These are phyloP conservation scores for Zaprionus tsacasi DNA, from an alignment of 1,140 invertebrate genomes.

Conservation along the genomic window DNA sequence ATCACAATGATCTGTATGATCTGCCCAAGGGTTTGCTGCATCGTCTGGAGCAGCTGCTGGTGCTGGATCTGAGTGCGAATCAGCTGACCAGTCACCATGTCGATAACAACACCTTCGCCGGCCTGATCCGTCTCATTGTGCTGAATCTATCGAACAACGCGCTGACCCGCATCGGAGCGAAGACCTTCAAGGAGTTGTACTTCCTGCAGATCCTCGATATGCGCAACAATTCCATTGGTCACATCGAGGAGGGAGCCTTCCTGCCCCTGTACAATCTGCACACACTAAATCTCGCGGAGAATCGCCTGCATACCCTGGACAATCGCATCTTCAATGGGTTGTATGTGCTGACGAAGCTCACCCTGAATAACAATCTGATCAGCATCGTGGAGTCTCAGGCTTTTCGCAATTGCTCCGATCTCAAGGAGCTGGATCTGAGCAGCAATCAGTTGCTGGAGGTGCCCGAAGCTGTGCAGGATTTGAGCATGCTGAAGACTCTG, in stretches of 20 bases:
- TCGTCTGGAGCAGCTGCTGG: conserved; percentile 88
- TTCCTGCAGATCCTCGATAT: conserved; percentile 92
- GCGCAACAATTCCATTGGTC: conserved; percentile 91
- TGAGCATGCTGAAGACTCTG: conserved; percentile 90
- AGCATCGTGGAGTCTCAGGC: conserved; percentile 90
- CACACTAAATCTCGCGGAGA: conserved; percentile 91
- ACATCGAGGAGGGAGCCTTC: conserved; percentile 91
- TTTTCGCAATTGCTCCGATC: conserved; percentile 92
- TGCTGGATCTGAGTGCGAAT: conserved; percentile 90
- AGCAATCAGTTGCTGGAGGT: conserved; percentile 91
- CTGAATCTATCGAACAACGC: conserved; percentile 89
- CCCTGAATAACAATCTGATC: conserved; percentile 91
- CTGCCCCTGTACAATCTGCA: conserved; percentile 92
- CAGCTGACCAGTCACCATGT: conserved; percentile 89
- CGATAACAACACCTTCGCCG: conserved; percentile 88
- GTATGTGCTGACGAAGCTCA: conserved; percentile 91
- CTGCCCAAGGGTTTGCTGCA: conserved; percentile 89
- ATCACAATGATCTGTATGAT: conserved; percentile 90
- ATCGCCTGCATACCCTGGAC: conserved; percentile 90
- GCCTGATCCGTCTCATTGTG: conserved; percentile 88
- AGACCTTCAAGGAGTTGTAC: conserved; percentile 91
- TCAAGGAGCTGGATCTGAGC: conserved; percentile 92
- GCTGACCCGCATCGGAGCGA: conserved; percentile 87
- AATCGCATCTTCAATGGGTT: conserved; percentile 91
- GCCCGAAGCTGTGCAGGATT: conserved; percentile 90